Conservation (phyloP, 92 coral and sea anemone genomes). For the Palythoa heliodiscus region DNA sequence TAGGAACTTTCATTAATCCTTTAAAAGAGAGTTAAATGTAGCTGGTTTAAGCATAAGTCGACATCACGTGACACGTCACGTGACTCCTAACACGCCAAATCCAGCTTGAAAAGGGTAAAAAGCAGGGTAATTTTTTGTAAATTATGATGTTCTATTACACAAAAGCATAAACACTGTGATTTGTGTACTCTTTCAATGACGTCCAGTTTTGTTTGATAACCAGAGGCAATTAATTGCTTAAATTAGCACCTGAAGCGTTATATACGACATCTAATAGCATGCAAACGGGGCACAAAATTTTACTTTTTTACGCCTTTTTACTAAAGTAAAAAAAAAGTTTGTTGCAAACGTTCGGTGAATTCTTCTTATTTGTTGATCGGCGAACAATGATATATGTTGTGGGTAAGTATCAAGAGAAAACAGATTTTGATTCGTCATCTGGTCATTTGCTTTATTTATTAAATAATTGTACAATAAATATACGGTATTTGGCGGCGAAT, state of each 20-base stretch:
- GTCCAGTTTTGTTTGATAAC: conserved; percentile 56
- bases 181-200: conserved; percentile 52
- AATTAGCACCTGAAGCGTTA: conserved; percentile 56
- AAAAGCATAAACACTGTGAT: neutral
- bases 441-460: conserved; percentile 64
- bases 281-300: conserved; percentile 52
- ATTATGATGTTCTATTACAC: neutral
- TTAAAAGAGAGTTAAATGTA: conserved; percentile 35
- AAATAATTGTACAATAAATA: conserved; percentile 63
- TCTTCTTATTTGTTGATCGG: conserved; percentile 54
- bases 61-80: conserved; percentile 40
- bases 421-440: conserved; percentile 64
- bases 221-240: conserved; percentile 46
- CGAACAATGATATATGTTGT: conserved; percentile 65
- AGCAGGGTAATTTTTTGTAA: conserved; percentile 30
- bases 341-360: conserved; percentile 53
- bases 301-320: conserved; percentile 50
- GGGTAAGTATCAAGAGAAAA: conserved; percentile 65
- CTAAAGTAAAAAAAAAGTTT: conserved; percentile 47
- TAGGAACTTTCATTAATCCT: conserved; percentile 56
- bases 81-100: conserved; percentile 43
- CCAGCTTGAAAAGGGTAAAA: conserved; percentile 45
- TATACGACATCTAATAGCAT: conserved; percentile 59
- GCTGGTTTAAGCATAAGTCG: conserved; percentile 37
- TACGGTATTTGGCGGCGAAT: conserved; percentile 62